These are phyloP conservation scores for Synchiropus splendidus DNA, from an alignment of 2,113 vertebrate genomes.

Conservation along the genomic window DNA sequence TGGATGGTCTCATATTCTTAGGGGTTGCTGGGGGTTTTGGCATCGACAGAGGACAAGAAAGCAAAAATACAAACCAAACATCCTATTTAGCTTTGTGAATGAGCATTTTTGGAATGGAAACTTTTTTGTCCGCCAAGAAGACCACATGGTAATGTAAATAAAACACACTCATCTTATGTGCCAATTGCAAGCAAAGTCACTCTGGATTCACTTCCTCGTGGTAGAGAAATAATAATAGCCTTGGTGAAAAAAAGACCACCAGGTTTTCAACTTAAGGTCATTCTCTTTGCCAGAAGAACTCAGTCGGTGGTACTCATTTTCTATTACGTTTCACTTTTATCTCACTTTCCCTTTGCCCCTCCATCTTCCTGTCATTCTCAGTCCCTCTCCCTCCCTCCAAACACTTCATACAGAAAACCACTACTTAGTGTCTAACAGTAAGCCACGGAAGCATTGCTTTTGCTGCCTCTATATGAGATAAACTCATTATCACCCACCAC, in stretches of 20 bases:
- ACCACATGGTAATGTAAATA: slow-evolving; percentile 30
- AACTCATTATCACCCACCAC: slow-evolving; percentile 33
- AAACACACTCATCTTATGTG: slow-evolving; percentile 53
- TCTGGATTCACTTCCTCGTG: slow-evolving; percentile 41
- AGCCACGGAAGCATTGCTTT: slow-evolving; percentile 40
- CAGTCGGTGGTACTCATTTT: slow-evolving; percentile 54
- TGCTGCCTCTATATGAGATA: slow-evolving; percentile 49
- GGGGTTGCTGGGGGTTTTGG: slow-evolving; percentile 32
- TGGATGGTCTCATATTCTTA: slow-evolving; percentile 20
- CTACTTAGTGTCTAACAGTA: slow-evolving; percentile 20
- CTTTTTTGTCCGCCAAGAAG: too few species aligned
- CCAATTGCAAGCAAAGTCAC: slow-evolving; percentile 55
- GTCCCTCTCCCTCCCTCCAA: slow-evolving; percentile 20
- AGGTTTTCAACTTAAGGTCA: slow-evolving; percentile 27
- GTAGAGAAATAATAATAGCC: slow-evolving; percentile 18
- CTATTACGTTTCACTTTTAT: slow-evolving; percentile 50
- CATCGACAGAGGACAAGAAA: slow-evolving; percentile 29
- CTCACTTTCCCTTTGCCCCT: slow-evolving; percentile 41
- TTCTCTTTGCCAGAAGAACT: slow-evolving; percentile 40
- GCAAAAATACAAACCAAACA: slow-evolving; percentile 8
- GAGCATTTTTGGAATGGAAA: too few species aligned
- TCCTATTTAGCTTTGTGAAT: too few species aligned
- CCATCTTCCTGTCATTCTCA: slow-evolving; percentile 39
- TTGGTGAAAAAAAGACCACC: slow-evolving; percentile 38
- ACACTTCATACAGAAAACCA: too few species aligned